A percentile compares a stretch with the other conserved stretches of the same genome.
phyloP scores from a whole-genome alignment of 1,140 invertebrate genomes.

The Asobara japonica region DNA sequence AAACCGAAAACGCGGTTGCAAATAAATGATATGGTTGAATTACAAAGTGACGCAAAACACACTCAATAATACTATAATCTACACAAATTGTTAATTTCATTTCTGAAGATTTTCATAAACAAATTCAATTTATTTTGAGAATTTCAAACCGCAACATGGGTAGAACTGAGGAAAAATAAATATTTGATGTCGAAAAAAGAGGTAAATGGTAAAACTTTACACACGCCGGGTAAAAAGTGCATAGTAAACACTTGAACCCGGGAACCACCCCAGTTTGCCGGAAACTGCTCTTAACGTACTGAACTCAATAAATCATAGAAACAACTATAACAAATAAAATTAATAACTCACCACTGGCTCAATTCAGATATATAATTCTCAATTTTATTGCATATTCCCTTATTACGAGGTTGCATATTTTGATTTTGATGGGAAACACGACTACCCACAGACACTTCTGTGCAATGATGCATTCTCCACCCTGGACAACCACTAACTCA shows the following conservation, averaged over 20 bases:
- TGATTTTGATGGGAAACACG: conserved; percentile 54
- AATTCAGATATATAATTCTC: conserved; percentile 74
- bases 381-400: conserved; percentile 72
- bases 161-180: not conserved
- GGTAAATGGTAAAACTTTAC: not conserved
- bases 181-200: not conserved
- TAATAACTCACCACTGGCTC: conserved; percentile 71
- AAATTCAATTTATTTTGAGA: no score
- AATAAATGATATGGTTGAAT: no score
- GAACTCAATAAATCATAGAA: conserved; percentile 4
- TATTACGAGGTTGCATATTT: conserved; percentile 53
- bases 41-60: no score
- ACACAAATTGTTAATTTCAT: no score
- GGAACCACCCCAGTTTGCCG: conserved; percentile 35
- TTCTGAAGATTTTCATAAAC: no score
- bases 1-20: no score
- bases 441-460: conserved; percentile 59
- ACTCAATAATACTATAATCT: no score
- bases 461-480: conserved; percentile 62
- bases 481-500: conserved; percentile 41
- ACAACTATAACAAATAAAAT: conserved; percentile 38
- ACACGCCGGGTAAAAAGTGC: not conserved
- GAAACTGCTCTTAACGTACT: conserved; percentile 13
- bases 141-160: not conserved
- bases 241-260: conserved; percentile 39